Base-by-base conservation (phyloP, 2,888 invertebrate species). In the Blera fallax region DNA sequence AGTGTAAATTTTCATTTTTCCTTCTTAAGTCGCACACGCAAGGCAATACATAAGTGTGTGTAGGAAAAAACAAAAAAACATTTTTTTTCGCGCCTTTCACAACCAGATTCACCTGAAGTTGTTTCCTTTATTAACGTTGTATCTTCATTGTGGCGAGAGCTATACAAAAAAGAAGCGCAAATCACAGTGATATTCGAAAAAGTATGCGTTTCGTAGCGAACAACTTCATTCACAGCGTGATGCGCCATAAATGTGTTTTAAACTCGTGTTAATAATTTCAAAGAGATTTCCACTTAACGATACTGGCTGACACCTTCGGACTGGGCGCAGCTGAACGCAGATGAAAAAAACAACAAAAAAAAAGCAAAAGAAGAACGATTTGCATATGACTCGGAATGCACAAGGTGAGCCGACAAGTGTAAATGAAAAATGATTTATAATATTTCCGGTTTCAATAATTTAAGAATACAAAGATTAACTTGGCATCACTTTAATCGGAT, bases 231-330 rank as follows among this genome's bases (percentile, higher is more conserved):
- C 91, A 89, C 91, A 91, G 91, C 91, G 67, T 91, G 91, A 89
- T 89, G 88, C 89, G 88, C 90, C 90, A 91, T 91, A 91, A 91
- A 91, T 90, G 90, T 91, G 91, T 91, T 91, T 91, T 91, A 91
- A 91, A 91, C 87, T 91, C 89, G 89, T 91, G 91, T 91, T 91
- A 91, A 91, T 91, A 91, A 90, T 91, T 91, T 91, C 90, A 73
- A 80, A 82, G 77, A 87, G 88, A 88, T 88, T 85, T 85, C 85
- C 70, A 85, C 85, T 77, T 72, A 81, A 76, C 81, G 81, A 85
- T 85, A 85, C 67, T 72, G 80, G 64, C 85, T 67, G 85, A 85
- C 85, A 85, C 85, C 85, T 85, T 67, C 48, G 16, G 64, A 16
- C n/a, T 32, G 62, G 62, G 14, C 48, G 54, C 40, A 56, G 52